Conservation (phyloP, 2,113 vertebrate species). For the Zeus faber region DNA sequence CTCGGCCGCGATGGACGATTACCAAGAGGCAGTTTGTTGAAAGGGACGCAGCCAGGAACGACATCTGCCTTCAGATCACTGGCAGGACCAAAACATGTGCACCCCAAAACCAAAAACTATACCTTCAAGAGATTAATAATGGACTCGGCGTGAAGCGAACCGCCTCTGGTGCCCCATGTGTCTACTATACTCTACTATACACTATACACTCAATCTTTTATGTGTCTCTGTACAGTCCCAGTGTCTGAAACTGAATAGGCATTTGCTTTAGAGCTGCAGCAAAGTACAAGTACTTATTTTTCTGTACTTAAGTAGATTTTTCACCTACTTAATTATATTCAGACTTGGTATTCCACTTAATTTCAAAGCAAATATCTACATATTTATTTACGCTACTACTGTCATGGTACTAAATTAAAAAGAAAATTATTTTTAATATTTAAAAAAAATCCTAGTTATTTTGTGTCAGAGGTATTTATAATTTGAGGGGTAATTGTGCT, state of each 20-base stretch:
- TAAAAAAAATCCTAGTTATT: too few species aligned
- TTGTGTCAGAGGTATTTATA: too few species aligned
- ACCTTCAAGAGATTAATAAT: slow-evolving; percentile 52
- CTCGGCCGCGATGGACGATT: slow-evolving; percentile 70
- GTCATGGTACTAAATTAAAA: too few species aligned
- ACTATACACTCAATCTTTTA: slow-evolving; percentile 18
- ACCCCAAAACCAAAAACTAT: slow-evolving; percentile 55
- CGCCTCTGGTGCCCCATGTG: neutral
- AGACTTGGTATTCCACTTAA: too few species aligned
- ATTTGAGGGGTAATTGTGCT: too few species aligned
- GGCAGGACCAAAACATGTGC: slow-evolving; percentile 62
- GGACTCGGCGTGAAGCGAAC: slow-evolving; percentile 33
- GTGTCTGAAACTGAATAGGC: slow-evolving; percentile 23
- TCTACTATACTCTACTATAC: neutral
- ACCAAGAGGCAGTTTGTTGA: slow-evolving; percentile 69
- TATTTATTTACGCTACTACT: too few species aligned
- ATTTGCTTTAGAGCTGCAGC: slow-evolving; percentile 30
- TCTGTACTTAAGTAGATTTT: too few species aligned
- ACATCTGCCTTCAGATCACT: slow-evolving; percentile 67
- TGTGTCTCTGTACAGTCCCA: slow-evolving; percentile 22
- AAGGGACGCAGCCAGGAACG: slow-evolving; percentile 69
- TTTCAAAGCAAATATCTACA: too few species aligned
- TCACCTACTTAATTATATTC: too few species aligned
- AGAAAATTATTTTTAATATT: too few species aligned
- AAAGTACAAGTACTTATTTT: too few species aligned